Evolutionary conservation across 2,888 invertebrate genomes (phyloP).

Genomic region (Tenthredo amoena): DNA sequence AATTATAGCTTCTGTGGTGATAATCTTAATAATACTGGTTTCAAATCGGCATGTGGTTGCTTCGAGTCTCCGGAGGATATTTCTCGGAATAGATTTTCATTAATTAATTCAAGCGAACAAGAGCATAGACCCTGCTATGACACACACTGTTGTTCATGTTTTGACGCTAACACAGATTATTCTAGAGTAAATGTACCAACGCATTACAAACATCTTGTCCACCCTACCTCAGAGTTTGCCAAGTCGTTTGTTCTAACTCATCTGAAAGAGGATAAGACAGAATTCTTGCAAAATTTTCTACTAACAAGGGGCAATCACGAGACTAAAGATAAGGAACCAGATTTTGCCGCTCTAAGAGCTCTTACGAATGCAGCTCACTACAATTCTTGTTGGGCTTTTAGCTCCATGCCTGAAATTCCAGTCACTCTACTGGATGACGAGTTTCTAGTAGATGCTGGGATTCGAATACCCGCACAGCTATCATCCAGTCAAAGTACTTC

Average conservation of each 20-base stretch:
- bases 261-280: slow-evolving; percentile 65
- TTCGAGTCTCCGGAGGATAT: slow-evolving; percentile 63
- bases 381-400: slow-evolving; percentile 76
- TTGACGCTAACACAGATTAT: slow-evolving; percentile 52
- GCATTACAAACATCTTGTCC: slow-evolving; percentile 55
- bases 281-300: slow-evolving; percentile 66
- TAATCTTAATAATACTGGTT: slow-evolving; percentile 54
- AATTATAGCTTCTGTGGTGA: slow-evolving; percentile 65
- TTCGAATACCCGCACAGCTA: slow-evolving; percentile 73
- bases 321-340: slow-evolving; percentile 62
- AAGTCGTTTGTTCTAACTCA: slow-evolving; percentile 67
- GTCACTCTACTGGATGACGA: slow-evolving; percentile 74
- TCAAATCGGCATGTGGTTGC: slow-evolving; percentile 64
- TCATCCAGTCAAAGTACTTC: slow-evolving; percentile 69
- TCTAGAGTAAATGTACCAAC: slow-evolving; percentile 33
- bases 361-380: slow-evolving; percentile 68
- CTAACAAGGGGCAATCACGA: slow-evolving; percentile 60
- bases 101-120: slow-evolving; percentile 58
- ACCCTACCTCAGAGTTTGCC: slow-evolving; percentile 62
- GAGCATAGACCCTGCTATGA: slow-evolving; percentile 54
- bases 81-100: slow-evolving; percentile 49
- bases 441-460: slow-evolving; percentile 76
- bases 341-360: slow-evolving; percentile 63
- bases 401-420: slow-evolving; percentile 75
- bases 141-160: slow-evolving; percentile 56